A percentile compares a stretch with the other conserved stretches of the same genome.
These are phyloP conservation scores for Sebastes flavidus DNA, from an alignment of 2,797 vertebrate species.

Conservation along the genomic window DNA sequence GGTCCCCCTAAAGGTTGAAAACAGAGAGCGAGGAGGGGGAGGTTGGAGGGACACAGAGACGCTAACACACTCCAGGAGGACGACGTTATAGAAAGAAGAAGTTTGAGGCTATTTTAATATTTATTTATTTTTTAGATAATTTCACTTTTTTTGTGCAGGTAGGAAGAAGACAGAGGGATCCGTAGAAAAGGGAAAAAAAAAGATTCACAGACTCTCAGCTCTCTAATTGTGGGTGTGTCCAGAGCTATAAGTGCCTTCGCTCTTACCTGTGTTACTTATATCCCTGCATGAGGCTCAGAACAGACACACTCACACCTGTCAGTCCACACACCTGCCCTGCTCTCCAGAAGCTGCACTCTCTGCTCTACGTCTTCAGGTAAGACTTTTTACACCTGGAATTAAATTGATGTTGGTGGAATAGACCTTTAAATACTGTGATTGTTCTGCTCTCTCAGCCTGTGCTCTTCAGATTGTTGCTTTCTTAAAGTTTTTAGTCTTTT, in stretches of 20 bases:
- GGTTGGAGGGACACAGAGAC: slow-evolving; percentile 36
- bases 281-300: slow-evolving; percentile 51
- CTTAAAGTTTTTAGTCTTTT: not conserved
- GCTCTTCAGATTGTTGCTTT: not conserved
- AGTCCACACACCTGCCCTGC: slow-evolving; percentile 59
- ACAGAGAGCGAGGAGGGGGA: slow-evolving; percentile 36
- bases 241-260: slow-evolving; percentile 55
- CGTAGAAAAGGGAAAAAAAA: not conserved
- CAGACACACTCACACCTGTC: slow-evolving; percentile 65
- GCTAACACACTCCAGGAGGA: slow-evolving; percentile 29
- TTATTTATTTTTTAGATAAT: not conserved
- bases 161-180: not conserved
- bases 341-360: slow-evolving; percentile 26
- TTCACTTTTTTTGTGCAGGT: slow-evolving; percentile 12
- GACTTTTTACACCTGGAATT: slow-evolving; percentile 7
- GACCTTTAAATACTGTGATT: not conserved
- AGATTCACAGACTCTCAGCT: slow-evolving; percentile 20
- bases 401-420: not conserved
- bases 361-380: slow-evolving; percentile 74
- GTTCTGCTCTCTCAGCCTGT: not conserved
- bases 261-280: slow-evolving; percentile 79
- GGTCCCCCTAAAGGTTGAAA: slow-evolving; percentile 66
- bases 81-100: slow-evolving; percentile 5
- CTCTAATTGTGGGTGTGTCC: slow-evolving; percentile 75
- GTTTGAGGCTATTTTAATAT: not conserved